phyloP scores from a whole-genome alignment of 2,113 vertebrate genomes.

The Salvelinus namaycush region DNA sequence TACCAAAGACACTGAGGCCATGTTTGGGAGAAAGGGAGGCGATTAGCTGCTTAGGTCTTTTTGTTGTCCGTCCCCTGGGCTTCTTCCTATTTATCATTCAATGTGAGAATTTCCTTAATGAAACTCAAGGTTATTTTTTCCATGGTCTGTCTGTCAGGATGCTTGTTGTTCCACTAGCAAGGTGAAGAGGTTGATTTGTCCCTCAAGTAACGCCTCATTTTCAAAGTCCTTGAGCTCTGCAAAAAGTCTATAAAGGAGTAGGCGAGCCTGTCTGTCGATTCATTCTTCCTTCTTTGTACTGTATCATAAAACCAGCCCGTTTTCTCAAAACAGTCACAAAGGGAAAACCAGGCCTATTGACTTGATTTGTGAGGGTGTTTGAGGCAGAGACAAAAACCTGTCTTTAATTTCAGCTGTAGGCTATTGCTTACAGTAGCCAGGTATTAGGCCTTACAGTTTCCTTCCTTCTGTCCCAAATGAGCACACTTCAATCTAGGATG shows the following conservation, averaged over 20 bases:
- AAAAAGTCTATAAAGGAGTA: too few relatives aligned
- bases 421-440: neutral
- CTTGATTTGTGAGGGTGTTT: neutral
- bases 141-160: constrained; percentile 58
- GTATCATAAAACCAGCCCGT: neutral
- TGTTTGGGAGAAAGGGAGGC: constrained; percentile 71
- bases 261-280: too few relatives aligned
- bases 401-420: neutral
- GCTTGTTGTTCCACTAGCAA: constrained; percentile 71
- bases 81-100: constrained; percentile 76
- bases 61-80: constrained; percentile 69
- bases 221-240: constrained; percentile 48
- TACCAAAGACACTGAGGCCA: constrained; percentile 63
- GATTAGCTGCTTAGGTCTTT: constrained; percentile 74
- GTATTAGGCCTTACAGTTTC: neutral
- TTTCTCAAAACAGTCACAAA: neutral
- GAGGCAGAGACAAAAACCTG: neutral
- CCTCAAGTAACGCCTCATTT: constrained; percentile 65
- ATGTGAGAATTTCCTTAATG: constrained; percentile 80
- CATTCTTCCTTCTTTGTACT: too few relatives aligned
- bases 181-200: constrained; percentile 74
- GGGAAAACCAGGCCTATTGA: neutral
- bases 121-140: constrained; percentile 81
- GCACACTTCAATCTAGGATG: neutral
- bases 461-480: neutral